Base-by-base conservation (phyloP, 2,113 vertebrate genomes). In the Phoxinus phoxinus region DNA sequence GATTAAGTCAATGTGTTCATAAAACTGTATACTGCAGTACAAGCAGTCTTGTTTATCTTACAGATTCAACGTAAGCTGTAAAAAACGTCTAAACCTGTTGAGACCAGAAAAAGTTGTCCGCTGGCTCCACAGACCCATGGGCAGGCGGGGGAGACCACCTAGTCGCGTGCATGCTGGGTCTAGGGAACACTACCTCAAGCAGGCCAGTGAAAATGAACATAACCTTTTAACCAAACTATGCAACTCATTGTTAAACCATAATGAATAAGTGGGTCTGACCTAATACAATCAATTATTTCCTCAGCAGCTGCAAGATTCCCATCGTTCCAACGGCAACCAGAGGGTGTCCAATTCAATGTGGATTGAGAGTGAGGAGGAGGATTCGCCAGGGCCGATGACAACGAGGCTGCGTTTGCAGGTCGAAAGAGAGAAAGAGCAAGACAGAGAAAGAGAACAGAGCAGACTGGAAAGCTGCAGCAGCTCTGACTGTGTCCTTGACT, bases 61-160 rank as follows among this genome's bases (percentile, higher is more conserved):
- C 69, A 98, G 97, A 94, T 98, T 96, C 94, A 98, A 96, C 61
- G 94, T 97, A 90, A 97, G 95, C 91, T 96, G 96, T 93, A 95
- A 94, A 90, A 97, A 97, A 92, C 96, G 96, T 51, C 94, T 96
- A 91, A 95, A 93, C 84, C 92, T 96, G 88, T 93, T 94, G 82
- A 82, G 93, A 84, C 90, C 94, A 48, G 94, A 95, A 87, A 95
- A 95, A 89, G 90, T 79, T 73, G 92, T 90, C 61, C 95, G 95
- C 85, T 96, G 96, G 96, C 96, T 92, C 88, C 95, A 95, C 92
- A 96, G 96, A 83, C 93, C 95, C 19, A 90, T 95, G 86, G 95
- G 96, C 79, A 94, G 95, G 79, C 94, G 96, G 87, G 96, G 97
- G 76, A 95, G 96, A 88, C 96, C 96, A 84, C 94, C 96, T 37